Conservation (phyloP, 1,140 invertebrate genomes). For the Colletes gigas region DNA sequence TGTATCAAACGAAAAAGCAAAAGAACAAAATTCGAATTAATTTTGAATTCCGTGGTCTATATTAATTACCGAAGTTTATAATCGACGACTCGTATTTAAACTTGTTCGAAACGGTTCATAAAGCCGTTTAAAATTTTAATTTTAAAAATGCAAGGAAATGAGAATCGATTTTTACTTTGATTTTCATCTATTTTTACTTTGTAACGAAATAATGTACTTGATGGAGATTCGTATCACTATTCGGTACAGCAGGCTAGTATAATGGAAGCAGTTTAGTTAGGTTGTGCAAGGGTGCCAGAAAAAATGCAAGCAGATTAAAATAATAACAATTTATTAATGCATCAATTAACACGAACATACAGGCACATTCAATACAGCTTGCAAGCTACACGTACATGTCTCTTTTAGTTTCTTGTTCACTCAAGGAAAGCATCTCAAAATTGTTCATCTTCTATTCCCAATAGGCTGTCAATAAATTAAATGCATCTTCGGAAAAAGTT, state of each 20-base stretch:
- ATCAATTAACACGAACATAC: slow-evolving; percentile 74
- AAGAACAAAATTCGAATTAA: slow-evolving; percentile 1
- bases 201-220: background rate
- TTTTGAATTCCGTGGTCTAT: background rate
- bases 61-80: background rate
- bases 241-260: slow-evolving; percentile 20
- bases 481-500: background rate
- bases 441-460: background rate
- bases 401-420: background rate
- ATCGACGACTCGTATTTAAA: no score
- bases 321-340: slow-evolving; percentile 78
- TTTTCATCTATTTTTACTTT: background rate
- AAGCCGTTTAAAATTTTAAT: background rate
- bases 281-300: slow-evolving; percentile 70
- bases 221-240: background rate
- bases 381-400: slow-evolving; percentile 38
- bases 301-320: slow-evolving; percentile 76
- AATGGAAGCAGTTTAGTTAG: slow-evolving; percentile 50
- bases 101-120: background rate
- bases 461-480: background rate
- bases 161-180: background rate
- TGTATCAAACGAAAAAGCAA: background rate
- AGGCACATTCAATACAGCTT: slow-evolving; percentile 66
- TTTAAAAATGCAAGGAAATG: background rate
- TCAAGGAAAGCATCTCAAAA: background rate